Percentiles rank a stretch among this genome's conserved stretches.
Evolutionary conservation across 2,113 vertebrate species (phyloP).

Genomic region (Onychorhynchus coronatus): DNA sequence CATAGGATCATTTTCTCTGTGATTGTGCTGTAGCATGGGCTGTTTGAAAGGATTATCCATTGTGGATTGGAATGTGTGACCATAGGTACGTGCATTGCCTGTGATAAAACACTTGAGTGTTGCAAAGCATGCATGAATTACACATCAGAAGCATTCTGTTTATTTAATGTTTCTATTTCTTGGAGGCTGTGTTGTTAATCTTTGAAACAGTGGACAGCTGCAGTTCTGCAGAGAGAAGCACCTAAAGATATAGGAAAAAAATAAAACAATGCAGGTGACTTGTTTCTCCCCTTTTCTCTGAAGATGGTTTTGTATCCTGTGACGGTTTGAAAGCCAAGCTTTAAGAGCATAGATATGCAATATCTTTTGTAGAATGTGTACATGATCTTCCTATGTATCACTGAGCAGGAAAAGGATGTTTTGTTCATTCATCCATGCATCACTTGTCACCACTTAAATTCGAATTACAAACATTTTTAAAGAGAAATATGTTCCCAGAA

Average conservation of each 20-base stretch:
- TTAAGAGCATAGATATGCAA: neutral
- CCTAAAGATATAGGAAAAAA: neutral
- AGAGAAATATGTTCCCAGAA: neutral
- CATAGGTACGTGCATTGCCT: neutral
- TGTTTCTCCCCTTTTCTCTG: neutral
- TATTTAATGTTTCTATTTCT: conserved; percentile 29
- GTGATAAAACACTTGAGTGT: neutral
- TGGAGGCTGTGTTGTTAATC: neutral
- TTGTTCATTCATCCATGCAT: neutral
- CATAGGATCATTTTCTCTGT: neutral
- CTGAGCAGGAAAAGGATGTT: neutral
- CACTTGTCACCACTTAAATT: neutral
- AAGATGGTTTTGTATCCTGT: neutral
- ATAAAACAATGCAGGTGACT: neutral
- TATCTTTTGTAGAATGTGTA: neutral
- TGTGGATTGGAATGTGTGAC: neutral
- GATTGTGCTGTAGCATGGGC: neutral
- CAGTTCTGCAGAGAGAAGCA: neutral
- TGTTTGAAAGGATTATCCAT: neutral
- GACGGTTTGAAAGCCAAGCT: neutral
- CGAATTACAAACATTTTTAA: neutral
- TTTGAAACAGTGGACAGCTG: neutral
- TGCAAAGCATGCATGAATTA: conserved; percentile 9
- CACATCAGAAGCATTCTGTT: neutral
- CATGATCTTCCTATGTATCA: neutral